phyloP scores from a whole-genome alignment of 2,113 vertebrate genomes.

The Origma solitaria region DNA sequence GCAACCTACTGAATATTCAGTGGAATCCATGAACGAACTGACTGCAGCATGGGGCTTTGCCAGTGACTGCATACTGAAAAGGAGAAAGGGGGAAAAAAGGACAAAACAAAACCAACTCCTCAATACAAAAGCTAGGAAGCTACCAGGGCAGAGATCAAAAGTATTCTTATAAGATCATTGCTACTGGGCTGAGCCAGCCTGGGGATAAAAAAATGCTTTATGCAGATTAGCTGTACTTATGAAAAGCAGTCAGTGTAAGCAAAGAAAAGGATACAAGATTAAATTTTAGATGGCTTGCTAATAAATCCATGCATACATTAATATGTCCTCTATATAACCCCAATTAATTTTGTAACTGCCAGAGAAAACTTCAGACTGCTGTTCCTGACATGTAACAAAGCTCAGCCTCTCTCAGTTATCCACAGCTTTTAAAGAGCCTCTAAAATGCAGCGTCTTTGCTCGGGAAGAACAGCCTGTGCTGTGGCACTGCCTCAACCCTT shows the following conservation, averaged over 20 bases:
- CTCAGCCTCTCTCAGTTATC: neutral
- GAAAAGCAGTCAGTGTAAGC: neutral
- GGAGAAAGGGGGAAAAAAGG: accelerated
- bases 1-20: slow-evolving; percentile 42
- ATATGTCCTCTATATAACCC: slow-evolving; percentile 31
- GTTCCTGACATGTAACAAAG: neutral
- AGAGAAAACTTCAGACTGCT: neutral
- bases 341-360: slow-evolving; percentile 25
- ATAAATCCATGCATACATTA: slow-evolving; percentile 27
- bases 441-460: neutral
- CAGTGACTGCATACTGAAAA: neutral
- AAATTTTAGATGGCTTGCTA: slow-evolving; percentile 19
- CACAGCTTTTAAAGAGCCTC: neutral
- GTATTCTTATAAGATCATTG: neutral
- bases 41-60: slow-evolving; percentile 1
- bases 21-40: neutral
- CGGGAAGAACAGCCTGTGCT: neutral
- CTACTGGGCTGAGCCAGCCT: neutral
- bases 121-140: neutral
- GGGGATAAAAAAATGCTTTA: neutral
- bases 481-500: neutral
- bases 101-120: neutral
- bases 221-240: neutral
- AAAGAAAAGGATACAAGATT: slow-evolving; percentile 7
- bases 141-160: slow-evolving; percentile 12